Evolutionary conservation across 2,888 invertebrate species (phyloP).

Genomic region (Mesorhabditis sp.): DNA sequence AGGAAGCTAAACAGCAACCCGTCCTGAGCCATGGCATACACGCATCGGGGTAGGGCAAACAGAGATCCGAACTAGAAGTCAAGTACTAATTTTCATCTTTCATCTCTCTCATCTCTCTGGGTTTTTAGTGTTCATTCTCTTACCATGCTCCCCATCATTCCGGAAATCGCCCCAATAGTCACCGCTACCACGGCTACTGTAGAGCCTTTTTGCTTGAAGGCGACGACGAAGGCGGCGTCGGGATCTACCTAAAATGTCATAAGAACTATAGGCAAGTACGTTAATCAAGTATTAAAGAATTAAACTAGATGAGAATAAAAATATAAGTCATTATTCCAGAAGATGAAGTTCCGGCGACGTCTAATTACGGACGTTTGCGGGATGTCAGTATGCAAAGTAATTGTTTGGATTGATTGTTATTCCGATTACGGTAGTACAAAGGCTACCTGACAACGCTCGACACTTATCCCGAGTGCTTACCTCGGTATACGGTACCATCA

Average conservation of each 20-base stretch:
- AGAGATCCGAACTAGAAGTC: neutral
- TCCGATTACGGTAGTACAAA: neutral
- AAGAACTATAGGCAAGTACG: neutral
- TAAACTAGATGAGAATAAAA: neutral
- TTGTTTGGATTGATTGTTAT: neutral
- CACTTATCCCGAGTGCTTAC: constrained; percentile 10
- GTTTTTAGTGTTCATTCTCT: neutral
- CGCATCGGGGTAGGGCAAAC: constrained; percentile 77
- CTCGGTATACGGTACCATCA: constrained; percentile 38
- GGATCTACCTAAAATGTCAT: constrained; percentile 27
- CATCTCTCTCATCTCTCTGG: neutral
- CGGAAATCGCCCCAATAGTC: constrained; percentile 76
- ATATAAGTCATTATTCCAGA: neutral
- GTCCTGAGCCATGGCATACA: constrained; percentile 65
- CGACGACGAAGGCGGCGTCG: constrained; percentile 66
- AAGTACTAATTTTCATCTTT: neutral
- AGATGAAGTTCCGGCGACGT: neutral
- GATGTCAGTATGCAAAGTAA: neutral
- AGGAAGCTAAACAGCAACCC: constrained; percentile 63
- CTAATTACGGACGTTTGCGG: neutral
- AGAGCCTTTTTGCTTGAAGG: constrained; percentile 73
- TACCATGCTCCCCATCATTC: constrained; percentile 71
- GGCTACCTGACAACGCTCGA: neutral
- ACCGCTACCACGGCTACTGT: constrained; percentile 76
- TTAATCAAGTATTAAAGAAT: neutral